Conservation (phyloP, 2,888 invertebrate species). For the Sinohyriopsis cumingii region DNA sequence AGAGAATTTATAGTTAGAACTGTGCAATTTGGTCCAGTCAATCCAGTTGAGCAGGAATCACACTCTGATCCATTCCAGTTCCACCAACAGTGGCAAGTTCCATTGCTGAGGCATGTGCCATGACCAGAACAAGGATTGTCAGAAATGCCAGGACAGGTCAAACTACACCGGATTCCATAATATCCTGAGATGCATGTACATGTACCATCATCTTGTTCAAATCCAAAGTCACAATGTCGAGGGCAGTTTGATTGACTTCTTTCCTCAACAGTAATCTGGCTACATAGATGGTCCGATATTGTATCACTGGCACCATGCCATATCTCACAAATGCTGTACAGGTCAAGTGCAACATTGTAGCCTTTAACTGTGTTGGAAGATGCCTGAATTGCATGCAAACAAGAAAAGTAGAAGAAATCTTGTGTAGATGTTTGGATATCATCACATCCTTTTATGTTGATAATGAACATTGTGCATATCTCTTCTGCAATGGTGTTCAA, state of each 20-base stretch:
- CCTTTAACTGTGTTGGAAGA: slow-evolving; percentile 18
- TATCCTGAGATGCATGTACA: slow-evolving; percentile 48
- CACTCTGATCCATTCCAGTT: slow-evolving; percentile 51
- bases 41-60: slow-evolving; percentile 28
- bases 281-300: slow-evolving; percentile 16
- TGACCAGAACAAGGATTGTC: slow-evolving; percentile 44
- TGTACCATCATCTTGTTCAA: slow-evolving; percentile 15
- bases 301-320: slow-evolving; percentile 16
- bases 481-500: slow-evolving; percentile 14
- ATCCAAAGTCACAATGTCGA: slow-evolving; percentile 41
- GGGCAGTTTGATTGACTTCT: slow-evolving; percentile 37
- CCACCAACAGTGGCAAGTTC: slow-evolving; percentile 48
- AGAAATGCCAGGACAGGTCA: slow-evolving; percentile 50
- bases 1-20: slow-evolving; percentile 27
- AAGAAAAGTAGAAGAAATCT: slow-evolving; percentile 19
- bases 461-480: too few relatives aligned
- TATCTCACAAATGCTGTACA: slow-evolving; percentile 30
- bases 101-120: slow-evolving; percentile 41
- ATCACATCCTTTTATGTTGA: not conserved
- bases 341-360: slow-evolving; percentile 32
- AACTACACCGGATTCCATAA: slow-evolving; percentile 36
- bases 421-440: slow-evolving; percentile 11
- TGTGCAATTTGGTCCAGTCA: slow-evolving; percentile 41
- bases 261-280: slow-evolving; percentile 5
- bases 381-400: slow-evolving; percentile 26